Evolutionary conservation across 1,140 invertebrate species (phyloP).

Genomic region (Melitaea cinxia): DNA sequence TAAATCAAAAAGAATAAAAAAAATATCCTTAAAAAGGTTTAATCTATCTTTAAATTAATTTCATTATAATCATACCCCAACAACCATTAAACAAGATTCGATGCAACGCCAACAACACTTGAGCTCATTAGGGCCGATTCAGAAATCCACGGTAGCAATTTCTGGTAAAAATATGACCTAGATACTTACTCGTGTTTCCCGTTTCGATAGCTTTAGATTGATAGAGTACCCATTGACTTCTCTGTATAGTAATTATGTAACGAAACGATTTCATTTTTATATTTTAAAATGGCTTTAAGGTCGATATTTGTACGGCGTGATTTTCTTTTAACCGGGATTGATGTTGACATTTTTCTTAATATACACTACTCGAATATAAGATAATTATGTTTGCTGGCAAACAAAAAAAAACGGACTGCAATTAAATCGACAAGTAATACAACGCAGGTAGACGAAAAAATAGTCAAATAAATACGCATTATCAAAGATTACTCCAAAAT

Average conservation of each 20-base stretch:
- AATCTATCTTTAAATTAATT: not conserved
- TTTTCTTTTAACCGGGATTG: too few relatives aligned
- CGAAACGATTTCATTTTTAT: not conserved
- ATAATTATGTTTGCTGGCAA: too few relatives aligned
- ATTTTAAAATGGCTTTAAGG: not conserved
- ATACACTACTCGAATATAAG: too few relatives aligned
- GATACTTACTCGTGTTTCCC: not conserved
- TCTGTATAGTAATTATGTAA: not conserved
- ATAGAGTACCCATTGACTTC: not conserved
- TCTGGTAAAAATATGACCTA: slow-evolving; percentile 8
- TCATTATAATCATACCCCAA: slow-evolving; percentile 4
- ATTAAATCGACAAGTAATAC: too few relatives aligned
- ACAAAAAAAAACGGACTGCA: too few relatives aligned
- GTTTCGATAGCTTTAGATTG: slow-evolving; percentile 2
- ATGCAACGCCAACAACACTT: not conserved
- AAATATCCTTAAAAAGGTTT: not conserved
- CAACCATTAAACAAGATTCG: slow-evolving; percentile 12
- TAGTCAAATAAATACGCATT: too few relatives aligned
- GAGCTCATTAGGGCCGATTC: slow-evolving; percentile 13
- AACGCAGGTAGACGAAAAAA: too few relatives aligned
- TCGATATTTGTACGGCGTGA: not conserved
- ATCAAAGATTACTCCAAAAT: too few relatives aligned
- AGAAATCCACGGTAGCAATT: slow-evolving; percentile 5
- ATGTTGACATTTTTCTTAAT: too few relatives aligned
- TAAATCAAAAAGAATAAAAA: too few relatives aligned